Evolutionary conservation across 2,888 invertebrate species (phyloP).

Genomic region (Lordiphosa fenestrarum): DNA sequence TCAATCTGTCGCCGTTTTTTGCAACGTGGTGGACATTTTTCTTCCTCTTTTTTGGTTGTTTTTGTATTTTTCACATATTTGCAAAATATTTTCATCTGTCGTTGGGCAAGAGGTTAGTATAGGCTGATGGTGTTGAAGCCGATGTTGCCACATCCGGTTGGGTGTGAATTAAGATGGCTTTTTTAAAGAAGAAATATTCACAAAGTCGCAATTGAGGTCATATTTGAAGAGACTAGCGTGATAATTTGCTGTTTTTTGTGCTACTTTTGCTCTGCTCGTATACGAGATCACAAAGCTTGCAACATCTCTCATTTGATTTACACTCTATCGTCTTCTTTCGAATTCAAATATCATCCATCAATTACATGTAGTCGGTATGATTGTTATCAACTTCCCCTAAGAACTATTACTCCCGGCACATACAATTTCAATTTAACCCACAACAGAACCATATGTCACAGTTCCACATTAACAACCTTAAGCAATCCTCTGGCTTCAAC

Average conservation of each 20-base stretch:
- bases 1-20: slow-evolving; percentile 68
- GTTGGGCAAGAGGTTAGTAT: slow-evolving; percentile 22
- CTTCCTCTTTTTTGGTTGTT: slow-evolving; percentile 42
- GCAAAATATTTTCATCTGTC: slow-evolving; percentile 63
- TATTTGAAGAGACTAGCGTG: too few relatives aligned
- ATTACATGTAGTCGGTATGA: background rate
- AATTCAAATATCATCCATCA: too few relatives aligned
- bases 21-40: slow-evolving; percentile 19
- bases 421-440: slow-evolving; percentile 12
- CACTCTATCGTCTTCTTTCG: too few relatives aligned
- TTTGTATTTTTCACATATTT: slow-evolving; percentile 69
- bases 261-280: too few relatives aligned
- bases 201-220: too few relatives aligned
- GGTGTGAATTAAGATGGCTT: too few relatives aligned
- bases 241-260: too few relatives aligned
- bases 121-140: slow-evolving; percentile 8
- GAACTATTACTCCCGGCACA: slow-evolving; percentile 3
- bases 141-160: too few relatives aligned
- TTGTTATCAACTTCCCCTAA: slow-evolving; percentile 27
- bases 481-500: slow-evolving; percentile 20
- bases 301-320: too few relatives aligned
- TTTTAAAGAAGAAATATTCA: too few relatives aligned
- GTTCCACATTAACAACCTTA: slow-evolving; percentile 14
- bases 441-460: slow-evolving; percentile 31
- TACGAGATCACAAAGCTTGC: too few relatives aligned